These are phyloP conservation scores for Blera fallax DNA, from an alignment of 2,888 invertebrate species.

Conservation along the genomic window DNA sequence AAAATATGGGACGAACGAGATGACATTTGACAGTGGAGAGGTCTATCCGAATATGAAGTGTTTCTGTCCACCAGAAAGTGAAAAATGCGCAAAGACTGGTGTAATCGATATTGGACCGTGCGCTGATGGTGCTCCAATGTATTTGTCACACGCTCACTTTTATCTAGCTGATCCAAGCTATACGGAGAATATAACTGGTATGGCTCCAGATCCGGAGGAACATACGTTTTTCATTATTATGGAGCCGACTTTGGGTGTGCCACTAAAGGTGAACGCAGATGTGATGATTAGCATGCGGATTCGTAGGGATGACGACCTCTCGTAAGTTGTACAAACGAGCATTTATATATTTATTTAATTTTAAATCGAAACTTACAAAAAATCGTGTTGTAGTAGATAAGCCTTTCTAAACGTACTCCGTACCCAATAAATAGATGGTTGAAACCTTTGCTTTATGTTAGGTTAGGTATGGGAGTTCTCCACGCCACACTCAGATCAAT, in stretches of 20 bases:
- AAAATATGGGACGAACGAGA: slow-evolving; percentile 83
- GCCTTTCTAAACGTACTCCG: too few species aligned
- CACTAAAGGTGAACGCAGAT: slow-evolving; percentile 86
- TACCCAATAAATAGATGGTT: too few species aligned
- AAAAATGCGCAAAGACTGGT: slow-evolving; percentile 83
- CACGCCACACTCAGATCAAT: too few species aligned
- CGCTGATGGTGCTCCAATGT: slow-evolving; percentile 89
- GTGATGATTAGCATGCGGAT: slow-evolving; percentile 88
- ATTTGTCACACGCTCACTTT: slow-evolving; percentile 91
- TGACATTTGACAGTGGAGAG: slow-evolving; percentile 88
- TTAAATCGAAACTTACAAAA: too few species aligned
- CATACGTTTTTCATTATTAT: slow-evolving; percentile 87
- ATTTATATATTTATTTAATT: background rate
- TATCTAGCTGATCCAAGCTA: slow-evolving; percentile 87
- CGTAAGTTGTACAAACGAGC: too few species aligned
- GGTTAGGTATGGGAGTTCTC: too few species aligned
- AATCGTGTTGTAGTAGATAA: too few species aligned
- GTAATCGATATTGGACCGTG: slow-evolving; percentile 87
- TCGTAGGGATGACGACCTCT: slow-evolving; percentile 82
- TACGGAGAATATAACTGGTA: slow-evolving; percentile 84
- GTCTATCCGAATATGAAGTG: slow-evolving; percentile 85
- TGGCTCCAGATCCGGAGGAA: slow-evolving; percentile 84
- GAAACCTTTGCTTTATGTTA: too few species aligned
- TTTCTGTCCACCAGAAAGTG: slow-evolving; percentile 83
- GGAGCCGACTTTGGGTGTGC: slow-evolving; percentile 90